These are phyloP conservation scores for Ptilorrhoa leucosticta DNA, from an alignment of 2,113 vertebrate genomes.

Conservation along the genomic window DNA sequence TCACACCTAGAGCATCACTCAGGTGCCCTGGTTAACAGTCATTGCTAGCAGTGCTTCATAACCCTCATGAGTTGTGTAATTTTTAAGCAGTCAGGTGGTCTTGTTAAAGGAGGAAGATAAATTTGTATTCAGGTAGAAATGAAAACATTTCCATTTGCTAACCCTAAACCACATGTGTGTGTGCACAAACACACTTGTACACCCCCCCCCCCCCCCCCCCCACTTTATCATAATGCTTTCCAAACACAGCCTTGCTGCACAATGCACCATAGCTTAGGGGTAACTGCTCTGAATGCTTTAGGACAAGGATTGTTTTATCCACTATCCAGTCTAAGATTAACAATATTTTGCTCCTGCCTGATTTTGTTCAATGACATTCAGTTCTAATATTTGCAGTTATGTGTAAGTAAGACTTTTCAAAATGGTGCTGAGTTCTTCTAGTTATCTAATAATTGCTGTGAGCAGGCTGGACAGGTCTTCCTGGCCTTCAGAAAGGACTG, in stretches of 20 bases:
- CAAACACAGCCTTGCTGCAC: not conserved
- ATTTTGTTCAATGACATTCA: not conserved
- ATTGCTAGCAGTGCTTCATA: not conserved
- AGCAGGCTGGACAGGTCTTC: constrained; percentile 2
- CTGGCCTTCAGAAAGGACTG: not conserved
- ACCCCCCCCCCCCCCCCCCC: fast-evolving
- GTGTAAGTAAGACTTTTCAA: not conserved
- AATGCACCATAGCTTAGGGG: not conserved
- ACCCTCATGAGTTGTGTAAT: fast-evolving
- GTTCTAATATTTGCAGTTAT: not conserved
- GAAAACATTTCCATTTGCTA: not conserved
- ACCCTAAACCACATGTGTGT: not conserved
- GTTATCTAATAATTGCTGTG: not conserved
- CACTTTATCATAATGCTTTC: not conserved
- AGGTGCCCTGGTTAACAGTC: not conserved
- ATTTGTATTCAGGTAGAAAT: not conserved
- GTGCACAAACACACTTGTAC: not conserved
- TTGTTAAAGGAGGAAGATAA: not conserved
- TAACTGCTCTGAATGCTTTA: not conserved
- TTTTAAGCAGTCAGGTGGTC: not conserved
- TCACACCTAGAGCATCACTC: not conserved
- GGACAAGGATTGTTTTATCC: not conserved
- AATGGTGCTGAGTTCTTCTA: not conserved
- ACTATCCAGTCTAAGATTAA: not conserved
- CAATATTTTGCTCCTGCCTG: not conserved